Evolutionary conservation across 2,797 vertebrate species (phyloP).

Genomic region (Enteromius mattozi): DNA sequence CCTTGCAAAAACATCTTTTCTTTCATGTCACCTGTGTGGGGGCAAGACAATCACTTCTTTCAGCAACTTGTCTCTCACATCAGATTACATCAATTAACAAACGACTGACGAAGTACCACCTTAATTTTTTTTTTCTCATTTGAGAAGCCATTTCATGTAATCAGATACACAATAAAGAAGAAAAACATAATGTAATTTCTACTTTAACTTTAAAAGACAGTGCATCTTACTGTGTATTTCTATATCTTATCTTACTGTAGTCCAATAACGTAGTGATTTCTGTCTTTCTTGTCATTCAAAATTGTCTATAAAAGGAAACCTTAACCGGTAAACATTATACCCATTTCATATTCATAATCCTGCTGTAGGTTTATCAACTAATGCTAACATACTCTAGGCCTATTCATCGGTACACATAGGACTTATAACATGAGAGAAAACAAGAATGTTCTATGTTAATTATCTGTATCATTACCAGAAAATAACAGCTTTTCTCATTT

Average conservation of each 20-base stretch:
- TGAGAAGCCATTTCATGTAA: neutral
- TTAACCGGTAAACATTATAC: neutral
- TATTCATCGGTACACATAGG: neutral
- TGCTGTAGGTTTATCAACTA: neutral
- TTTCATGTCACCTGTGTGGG: neutral
- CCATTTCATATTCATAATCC: neutral
- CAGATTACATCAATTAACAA: neutral
- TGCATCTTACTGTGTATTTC: neutral
- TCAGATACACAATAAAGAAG: neutral
- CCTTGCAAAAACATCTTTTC: neutral
- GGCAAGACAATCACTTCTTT: neutral
- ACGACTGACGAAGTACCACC: neutral
- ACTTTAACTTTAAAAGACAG: neutral
- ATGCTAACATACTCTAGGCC: neutral
- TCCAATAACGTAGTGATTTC: neutral
- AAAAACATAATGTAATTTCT: neutral
- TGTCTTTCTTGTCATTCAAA: neutral
- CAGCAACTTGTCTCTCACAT: neutral
- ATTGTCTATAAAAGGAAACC: neutral
- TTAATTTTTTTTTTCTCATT: neutral
- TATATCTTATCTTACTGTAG: neutral
- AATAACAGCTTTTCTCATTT: neutral
- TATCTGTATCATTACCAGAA: neutral
- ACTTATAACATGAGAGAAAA: neutral
- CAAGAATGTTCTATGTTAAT: neutral